A percentile compares a stretch with the other conserved stretches of the same genome.
Conservation (phyloP, 2,113 vertebrate genomes). For the Ibidorhyncha struthersii region DNA sequence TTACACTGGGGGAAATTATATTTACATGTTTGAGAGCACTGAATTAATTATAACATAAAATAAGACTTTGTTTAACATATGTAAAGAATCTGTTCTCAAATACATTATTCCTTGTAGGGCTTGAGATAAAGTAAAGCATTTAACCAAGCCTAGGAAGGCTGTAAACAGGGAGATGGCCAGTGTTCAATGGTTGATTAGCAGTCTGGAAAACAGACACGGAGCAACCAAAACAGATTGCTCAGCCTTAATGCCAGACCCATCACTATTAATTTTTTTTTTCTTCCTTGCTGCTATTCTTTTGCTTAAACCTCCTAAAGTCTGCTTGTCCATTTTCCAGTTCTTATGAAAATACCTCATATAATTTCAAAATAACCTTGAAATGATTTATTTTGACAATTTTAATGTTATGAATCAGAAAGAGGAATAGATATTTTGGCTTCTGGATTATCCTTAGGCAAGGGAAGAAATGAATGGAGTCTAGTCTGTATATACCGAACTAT, state of each 20-base stretch:
- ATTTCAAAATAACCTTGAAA: constrained; percentile 34
- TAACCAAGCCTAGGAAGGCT: not conserved
- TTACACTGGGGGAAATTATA: constrained; percentile 18
- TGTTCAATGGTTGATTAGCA: not conserved
- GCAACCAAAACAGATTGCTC: not conserved
- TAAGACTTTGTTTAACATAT: constrained; percentile 44
- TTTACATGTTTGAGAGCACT: constrained; percentile 46
- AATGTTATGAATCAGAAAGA: not conserved
- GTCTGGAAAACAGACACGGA: not conserved
- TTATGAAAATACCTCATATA: not conserved
- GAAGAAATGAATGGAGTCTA: constrained; percentile 17
- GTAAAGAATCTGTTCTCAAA: constrained; percentile 32
- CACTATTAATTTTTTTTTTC: not conserved
- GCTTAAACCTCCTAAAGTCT: not conserved
- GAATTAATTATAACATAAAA: constrained; percentile 51
- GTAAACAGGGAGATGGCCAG: not conserved
- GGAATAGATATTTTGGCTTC: not conserved
- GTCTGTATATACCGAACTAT: not conserved
- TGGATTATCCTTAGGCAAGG: not conserved
- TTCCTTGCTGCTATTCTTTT: not conserved
- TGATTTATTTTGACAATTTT: not conserved
- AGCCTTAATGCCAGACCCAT: not conserved
- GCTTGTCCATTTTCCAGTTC: not conserved
- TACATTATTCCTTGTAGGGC: not conserved
- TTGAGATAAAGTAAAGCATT: not conserved